Evolutionary conservation across 2,888 invertebrate genomes (phyloP).

Genomic region (Crossocerus cetratus): DNA sequence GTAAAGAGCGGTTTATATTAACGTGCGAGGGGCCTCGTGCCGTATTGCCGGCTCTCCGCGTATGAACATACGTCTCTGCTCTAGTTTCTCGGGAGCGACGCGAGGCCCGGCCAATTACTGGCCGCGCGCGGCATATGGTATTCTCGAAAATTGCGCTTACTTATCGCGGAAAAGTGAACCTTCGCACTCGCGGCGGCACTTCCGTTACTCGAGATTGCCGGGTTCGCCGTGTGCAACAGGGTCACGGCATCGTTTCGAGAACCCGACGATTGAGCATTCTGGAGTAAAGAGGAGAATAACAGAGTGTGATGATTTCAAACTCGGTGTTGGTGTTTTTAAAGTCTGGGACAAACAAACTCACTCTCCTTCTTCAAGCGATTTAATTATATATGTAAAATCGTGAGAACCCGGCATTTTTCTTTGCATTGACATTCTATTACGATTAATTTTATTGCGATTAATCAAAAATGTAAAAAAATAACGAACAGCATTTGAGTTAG

Average conservation of each 20-base stretch:
- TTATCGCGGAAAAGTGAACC: neutral
- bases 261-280: neutral
- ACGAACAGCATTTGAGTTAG: no score
- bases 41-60: neutral
- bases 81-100: neutral
- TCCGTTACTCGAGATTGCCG: neutral
- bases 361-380: no score
- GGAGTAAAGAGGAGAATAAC: neutral
- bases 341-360: no score
- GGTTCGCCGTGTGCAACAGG: neutral
- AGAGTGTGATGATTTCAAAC: no score
- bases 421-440: no score
- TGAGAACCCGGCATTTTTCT: no score
- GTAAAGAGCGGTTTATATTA: neutral
- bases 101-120: neutral
- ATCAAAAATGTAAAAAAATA: no score
- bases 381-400: no score
- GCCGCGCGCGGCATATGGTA: no score
- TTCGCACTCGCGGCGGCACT: neutral
- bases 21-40: neutral
- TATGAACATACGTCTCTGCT: neutral
- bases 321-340: no score
- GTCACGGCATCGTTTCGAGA: constrained; percentile 1
- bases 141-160: no score
- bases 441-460: no score